Conservation (phyloP, 2,113 vertebrate species). For the Trachemys scripta region DNA sequence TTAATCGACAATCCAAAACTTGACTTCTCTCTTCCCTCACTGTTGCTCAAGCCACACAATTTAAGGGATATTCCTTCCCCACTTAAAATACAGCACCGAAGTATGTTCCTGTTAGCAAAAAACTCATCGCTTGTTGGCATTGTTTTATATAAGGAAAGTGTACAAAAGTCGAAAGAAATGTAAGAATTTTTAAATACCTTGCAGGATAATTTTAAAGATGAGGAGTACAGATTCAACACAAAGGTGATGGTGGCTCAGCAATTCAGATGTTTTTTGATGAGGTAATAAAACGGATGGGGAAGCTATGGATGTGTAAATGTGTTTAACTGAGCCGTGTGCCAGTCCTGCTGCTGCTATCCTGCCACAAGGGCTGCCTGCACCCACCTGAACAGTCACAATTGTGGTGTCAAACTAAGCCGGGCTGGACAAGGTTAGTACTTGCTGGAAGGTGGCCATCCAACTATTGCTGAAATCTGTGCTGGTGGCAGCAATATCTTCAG, state of each 20-base stretch:
- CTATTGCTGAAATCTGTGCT: neutral
- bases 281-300: neutral
- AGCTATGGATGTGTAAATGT: accelerated
- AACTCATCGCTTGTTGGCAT: no score
- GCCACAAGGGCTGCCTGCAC: neutral
- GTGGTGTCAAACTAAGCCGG: neutral
- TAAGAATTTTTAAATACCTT: neutral
- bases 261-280: neutral
- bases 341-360: neutral
- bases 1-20: neutral
- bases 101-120: neutral
- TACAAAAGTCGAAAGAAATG: neutral
- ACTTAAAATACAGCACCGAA: neutral
- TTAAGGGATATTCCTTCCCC: neutral
- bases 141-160: no score
- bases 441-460: neutral
- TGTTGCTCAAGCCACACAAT: accelerated
- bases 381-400: neutral
- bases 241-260: accelerated
- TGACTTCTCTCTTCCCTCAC: neutral
- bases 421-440: neutral
- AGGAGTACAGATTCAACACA: neutral
- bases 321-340: neutral
- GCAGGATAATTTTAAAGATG: neutral
- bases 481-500: neutral